Evolutionary conservation across 2,797 vertebrate genomes (phyloP).

Genomic region (Pipistrellus pygmaeus): DNA sequence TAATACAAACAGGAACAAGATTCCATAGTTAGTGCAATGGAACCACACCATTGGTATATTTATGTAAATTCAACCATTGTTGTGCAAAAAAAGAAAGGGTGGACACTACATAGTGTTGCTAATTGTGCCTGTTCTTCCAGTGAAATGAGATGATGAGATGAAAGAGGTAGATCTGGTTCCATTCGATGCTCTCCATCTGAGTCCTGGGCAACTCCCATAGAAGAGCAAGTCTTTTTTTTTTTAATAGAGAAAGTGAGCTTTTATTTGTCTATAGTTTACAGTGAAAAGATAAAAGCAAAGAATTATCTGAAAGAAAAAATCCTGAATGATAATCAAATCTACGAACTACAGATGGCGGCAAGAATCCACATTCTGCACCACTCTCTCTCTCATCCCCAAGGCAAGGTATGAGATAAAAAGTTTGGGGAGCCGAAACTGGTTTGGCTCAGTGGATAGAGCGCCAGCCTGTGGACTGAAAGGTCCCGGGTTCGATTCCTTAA

Average conservation of each 20-base stretch:
- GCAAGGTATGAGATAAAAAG: not conserved
- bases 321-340: not conserved
- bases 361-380: slow-evolving; percentile 46
- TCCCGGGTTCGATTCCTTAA: too few species aligned
- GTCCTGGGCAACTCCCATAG: not conserved
- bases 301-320: slow-evolving; percentile 12
- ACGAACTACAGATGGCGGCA: not conserved
- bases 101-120: not conserved
- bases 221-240: not conserved
- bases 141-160: not conserved
- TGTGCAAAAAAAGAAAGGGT: not conserved
- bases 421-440: not conserved
- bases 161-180: not conserved
- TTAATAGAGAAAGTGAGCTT: slow-evolving; percentile 35
- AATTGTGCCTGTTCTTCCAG: not conserved
- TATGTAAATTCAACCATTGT: not conserved
- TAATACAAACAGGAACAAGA: not conserved
- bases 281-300: not conserved
- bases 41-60: not conserved
- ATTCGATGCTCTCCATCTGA: not conserved
- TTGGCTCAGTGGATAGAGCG: too few species aligned
- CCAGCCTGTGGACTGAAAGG: too few species aligned
- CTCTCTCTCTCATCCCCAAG: not conserved
- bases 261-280: slow-evolving; percentile 14
- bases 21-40: not conserved